Evolutionary conservation across 2,113 vertebrate genomes (phyloP), one percentile per base, ranked within the genome.

Genomic region (Lophochroa leadbeateri): DNA sequence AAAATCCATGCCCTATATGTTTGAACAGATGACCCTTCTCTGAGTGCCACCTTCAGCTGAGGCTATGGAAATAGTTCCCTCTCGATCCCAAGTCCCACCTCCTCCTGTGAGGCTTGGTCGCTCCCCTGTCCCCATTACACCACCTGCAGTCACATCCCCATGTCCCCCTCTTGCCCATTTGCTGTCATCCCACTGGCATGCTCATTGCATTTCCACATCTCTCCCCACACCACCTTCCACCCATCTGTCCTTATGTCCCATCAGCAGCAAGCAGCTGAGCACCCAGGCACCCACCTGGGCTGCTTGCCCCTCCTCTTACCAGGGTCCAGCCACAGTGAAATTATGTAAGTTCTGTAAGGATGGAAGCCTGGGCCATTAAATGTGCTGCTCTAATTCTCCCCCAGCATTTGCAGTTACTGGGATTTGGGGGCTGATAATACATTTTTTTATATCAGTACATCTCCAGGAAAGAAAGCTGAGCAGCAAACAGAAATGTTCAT

Each of bases 201-300:
- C 52, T 41, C 53, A 29, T 8, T 4, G 1, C 11, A 9, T 31
- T 46, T 44, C n/a, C n/a, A n/a, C 10, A 1, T 37, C 67, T 33
- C 57, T 57, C 60, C 29, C 46, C 2, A 1, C 3, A 15, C 16
- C 21, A 88, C 60, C n/a, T 61, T 78, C 53, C 37, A 29, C 43
- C 27, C n/a, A 0, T 35, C 69, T 31, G 10, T 57, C 70, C 5
- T 1, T 31, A 29, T 2, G 1, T 60, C 29, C 57, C 2, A 11
- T 50, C 53, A 60, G 70, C 70, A 88, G 31, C 41, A 78, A 85
- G 53, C 33, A 65, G 10, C 35, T 2, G 3, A 82, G 43, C 19
- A 35, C 46, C 18, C 63, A 29, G n/a, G 52, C 37, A 46, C 33
- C 20, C 53, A n/a, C 63, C 55, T 20, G 55, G 44, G 37, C 70